Conservation (phyloP, 2,888 invertebrate species). For the Agrotis puta region DNA sequence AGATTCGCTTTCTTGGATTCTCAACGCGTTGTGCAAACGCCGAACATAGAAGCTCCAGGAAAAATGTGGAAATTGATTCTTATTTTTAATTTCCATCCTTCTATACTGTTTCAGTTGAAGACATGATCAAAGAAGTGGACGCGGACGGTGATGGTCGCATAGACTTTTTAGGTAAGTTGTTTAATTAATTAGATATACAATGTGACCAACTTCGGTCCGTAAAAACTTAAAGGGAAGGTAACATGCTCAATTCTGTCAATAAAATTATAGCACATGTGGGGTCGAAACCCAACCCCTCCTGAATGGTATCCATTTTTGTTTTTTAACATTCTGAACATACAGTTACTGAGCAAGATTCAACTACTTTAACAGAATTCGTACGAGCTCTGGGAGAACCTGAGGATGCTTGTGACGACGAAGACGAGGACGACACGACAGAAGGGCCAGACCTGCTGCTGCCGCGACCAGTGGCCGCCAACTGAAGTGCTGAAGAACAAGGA, state of each 20-base stretch:
- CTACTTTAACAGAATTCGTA: slow-evolving; percentile 92
- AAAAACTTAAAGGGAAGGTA: no score
- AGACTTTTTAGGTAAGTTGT: slow-evolving; percentile 95
- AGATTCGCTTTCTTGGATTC: background rate
- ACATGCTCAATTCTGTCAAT: no score
- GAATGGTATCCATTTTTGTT: no score
- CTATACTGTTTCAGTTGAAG: slow-evolving; percentile 93
- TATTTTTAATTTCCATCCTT: background rate
- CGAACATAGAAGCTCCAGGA: no score
- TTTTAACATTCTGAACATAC: no score
- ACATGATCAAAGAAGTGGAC: slow-evolving; percentile 99
- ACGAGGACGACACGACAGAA: slow-evolving; percentile 87
- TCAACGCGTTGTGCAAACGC: no score
- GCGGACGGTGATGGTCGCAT: slow-evolving; percentile 98
- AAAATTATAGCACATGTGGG: no score
- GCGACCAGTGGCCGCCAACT: slow-evolving; percentile 79
- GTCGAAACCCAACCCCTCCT: no score
- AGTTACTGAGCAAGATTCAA: background rate
- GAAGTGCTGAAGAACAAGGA: slow-evolving; percentile 49
- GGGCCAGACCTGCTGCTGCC: slow-evolving; percentile 77
- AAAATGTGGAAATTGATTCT: no score
- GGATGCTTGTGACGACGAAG: slow-evolving; percentile 94
- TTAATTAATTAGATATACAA: no score
- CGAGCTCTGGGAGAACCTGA: slow-evolving; percentile 96
- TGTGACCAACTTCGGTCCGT: no score